phyloP scores from a whole-genome alignment of 2,113 vertebrate species.

The Campylomormyrus numenius region DNA sequence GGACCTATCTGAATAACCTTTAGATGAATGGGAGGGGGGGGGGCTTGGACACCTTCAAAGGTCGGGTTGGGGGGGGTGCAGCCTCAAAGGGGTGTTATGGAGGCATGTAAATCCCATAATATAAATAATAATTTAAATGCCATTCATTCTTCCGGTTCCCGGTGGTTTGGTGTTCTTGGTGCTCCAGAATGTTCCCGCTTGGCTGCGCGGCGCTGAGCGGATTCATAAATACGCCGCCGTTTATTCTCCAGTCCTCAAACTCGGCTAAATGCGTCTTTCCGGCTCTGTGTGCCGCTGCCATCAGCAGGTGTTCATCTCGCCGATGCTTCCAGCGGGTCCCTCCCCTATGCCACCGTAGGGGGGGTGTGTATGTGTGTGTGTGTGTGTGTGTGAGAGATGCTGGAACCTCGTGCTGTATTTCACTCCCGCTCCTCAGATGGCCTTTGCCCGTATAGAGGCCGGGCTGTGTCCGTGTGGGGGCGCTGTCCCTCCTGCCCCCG shows the following conservation, averaged over 20 bases:
- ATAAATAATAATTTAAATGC: slow-evolving; percentile 19
- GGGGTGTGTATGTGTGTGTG: not conserved
- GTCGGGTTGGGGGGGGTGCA: slow-evolving; percentile 44
- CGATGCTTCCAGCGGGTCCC: not conserved
- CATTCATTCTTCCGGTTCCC: not conserved
- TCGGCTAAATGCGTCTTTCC: not conserved
- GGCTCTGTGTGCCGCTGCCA: not conserved
- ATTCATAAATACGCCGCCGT: not conserved
- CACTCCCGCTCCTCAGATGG: not conserved
- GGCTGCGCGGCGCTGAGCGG: not conserved
- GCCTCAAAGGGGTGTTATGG: slow-evolving; percentile 59
- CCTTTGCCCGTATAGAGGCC: too few species aligned
- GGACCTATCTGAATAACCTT: slow-evolving; percentile 60
- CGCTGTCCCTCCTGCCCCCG: not conserved
- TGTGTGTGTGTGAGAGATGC: not conserved
- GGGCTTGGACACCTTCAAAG: slow-evolving; percentile 61
- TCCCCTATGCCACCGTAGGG: not conserved
- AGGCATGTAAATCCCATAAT: slow-evolving; percentile 42
- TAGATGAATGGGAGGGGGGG: slow-evolving; percentile 61
- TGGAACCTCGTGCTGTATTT: not conserved
- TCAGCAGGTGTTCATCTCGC: not conserved
- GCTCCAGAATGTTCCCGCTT: not conserved
- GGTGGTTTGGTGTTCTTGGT: not conserved
- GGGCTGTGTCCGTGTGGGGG: not conserved
- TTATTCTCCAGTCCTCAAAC: not conserved